Percentiles rank a stretch among this genome's conserved stretches.
These are phyloP conservation scores for Ptyas mucosa DNA, from an alignment of 2,113 vertebrate genomes.

Conservation along the genomic window DNA sequence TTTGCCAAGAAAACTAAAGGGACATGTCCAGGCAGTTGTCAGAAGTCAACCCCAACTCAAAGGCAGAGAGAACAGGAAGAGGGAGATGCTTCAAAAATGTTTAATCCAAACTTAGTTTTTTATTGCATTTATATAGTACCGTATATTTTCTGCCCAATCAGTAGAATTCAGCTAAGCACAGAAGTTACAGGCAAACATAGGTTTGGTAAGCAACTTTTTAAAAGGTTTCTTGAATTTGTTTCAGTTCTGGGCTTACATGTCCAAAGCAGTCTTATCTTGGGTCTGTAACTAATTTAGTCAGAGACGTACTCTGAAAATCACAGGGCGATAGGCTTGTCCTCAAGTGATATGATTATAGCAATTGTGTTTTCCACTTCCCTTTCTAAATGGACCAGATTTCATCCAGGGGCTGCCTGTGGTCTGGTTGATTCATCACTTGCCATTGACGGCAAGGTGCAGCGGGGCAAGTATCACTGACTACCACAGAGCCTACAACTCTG, in stretches of 20 bases:
- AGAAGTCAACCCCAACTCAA: background rate
- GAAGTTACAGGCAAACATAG: background rate
- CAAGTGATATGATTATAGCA: background rate
- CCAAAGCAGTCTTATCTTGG: background rate
- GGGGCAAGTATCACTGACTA: background rate
- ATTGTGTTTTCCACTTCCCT: background rate
- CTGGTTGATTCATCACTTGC: background rate
- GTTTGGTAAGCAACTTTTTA: background rate
- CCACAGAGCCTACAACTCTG: background rate
- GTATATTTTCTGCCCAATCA: background rate
- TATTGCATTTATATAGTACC: background rate
- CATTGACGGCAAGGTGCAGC: background rate
- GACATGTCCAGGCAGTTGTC: background rate
- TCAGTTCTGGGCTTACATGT: background rate
- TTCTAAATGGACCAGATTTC: background rate
- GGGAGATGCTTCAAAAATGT: background rate
- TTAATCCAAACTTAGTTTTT: background rate
- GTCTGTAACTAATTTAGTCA: background rate
- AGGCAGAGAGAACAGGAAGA: background rate
- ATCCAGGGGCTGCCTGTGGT: background rate
- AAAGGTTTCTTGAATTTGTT: background rate
- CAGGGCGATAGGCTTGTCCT: background rate
- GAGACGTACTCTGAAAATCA: background rate
- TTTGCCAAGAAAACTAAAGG: background rate
- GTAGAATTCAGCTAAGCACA: background rate